These are phyloP conservation scores for Aspiorhynchus laticeps DNA, from an alignment of 2,113 vertebrate genomes.

Conservation along the genomic window DNA sequence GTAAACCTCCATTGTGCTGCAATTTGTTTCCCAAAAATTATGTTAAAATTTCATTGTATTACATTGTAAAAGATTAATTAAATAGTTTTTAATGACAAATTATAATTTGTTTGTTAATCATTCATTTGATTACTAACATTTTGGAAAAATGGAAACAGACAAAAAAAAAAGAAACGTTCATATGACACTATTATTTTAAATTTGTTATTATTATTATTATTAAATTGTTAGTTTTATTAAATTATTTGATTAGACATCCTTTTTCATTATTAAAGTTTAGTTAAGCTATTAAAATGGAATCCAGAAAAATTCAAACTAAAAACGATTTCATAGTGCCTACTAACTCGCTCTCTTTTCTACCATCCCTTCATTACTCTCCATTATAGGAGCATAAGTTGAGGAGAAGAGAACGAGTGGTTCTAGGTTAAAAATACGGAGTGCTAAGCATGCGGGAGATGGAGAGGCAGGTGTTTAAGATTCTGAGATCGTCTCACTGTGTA, in stretches of 20 bases:
- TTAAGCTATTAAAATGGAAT: not conserved
- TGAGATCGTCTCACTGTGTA: constrained; percentile 19
- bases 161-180: not conserved
- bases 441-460: constrained; percentile 18
- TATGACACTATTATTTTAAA: not conserved
- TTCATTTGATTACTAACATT: not conserved
- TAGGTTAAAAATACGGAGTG: constrained; percentile 2
- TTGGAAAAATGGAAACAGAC: not conserved
- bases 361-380: constrained; percentile 36
- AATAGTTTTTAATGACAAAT: not conserved
- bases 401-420: constrained; percentile 5
- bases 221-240: too few relatives aligned
- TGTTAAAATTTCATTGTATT: not conserved
- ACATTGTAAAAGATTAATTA: not conserved
- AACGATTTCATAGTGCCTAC: not conserved
- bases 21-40: too few relatives aligned
- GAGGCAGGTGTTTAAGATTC: constrained; percentile 54
- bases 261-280: not conserved
- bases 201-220: not conserved
- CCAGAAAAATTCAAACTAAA: not conserved
- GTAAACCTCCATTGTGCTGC: too few relatives aligned
- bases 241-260: not conserved
- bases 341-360: not conserved
- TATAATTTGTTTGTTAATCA: too few relatives aligned
- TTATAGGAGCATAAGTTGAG: constrained; percentile 29